Conservation (phyloP, 2,888 invertebrate species). For the Orthonychiurus folsomi region DNA sequence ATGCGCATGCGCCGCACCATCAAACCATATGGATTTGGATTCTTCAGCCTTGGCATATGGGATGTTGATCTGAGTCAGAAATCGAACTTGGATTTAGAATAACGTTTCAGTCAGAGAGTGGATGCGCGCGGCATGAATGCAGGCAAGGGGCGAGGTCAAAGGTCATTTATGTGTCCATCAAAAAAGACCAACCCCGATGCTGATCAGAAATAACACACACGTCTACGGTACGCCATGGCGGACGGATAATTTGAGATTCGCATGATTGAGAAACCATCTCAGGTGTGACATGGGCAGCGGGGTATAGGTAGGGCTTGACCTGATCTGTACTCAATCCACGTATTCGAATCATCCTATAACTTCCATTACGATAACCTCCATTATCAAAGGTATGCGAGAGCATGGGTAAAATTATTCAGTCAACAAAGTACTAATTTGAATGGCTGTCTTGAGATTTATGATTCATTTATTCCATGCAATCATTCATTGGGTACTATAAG, state of each 20-base stretch:
- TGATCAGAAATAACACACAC: neutral
- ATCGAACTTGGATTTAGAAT: neutral
- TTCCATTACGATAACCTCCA: too few relatives aligned
- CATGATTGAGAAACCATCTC: conserved; percentile 1
- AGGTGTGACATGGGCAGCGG: neutral
- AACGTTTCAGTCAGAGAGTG: neutral
- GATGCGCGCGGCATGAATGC: neutral
- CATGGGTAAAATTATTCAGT: too few relatives aligned
- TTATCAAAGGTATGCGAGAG: too few relatives aligned
- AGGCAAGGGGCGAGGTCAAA: neutral
- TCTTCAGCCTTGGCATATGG: neutral
- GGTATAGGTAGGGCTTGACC: neutral
- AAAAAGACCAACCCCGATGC: neutral
- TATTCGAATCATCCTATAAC: neutral
- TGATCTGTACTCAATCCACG: neutral
- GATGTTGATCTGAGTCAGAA: neutral
- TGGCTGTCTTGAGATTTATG: too few relatives aligned
- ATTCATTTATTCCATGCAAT: too few relatives aligned
- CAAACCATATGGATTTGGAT: neutral
- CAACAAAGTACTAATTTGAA: neutral
- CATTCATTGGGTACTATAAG: too few relatives aligned
- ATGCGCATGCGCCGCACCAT: too few relatives aligned
- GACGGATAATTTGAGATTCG: neutral
- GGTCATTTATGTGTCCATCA: neutral
- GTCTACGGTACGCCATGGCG: neutral